These are phyloP conservation scores for Diabrotica virgifera DNA, from an alignment of 1,140 invertebrate genomes.

Conservation along the genomic window DNA sequence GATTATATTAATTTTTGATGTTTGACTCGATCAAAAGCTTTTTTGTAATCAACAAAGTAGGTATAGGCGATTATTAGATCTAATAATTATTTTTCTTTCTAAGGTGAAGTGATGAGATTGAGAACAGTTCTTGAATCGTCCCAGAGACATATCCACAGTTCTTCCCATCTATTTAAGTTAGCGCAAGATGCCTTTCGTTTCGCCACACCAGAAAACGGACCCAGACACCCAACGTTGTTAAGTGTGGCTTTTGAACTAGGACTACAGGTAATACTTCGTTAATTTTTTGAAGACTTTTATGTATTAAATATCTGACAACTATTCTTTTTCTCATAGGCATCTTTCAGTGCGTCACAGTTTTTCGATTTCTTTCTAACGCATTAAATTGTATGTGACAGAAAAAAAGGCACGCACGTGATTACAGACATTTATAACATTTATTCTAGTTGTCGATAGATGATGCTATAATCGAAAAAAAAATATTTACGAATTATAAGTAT, in stretches of 20 bases:
- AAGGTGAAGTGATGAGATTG: conserved; percentile 66
- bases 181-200: conserved; percentile 82
- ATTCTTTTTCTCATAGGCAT: too few species aligned
- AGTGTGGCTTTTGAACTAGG: conserved; percentile 79
- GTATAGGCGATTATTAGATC: neutral
- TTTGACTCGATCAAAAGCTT: too few species aligned
- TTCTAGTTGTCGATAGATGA: too few species aligned
- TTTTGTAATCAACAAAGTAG: too few species aligned
- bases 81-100: conserved; percentile 24
- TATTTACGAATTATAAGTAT: too few species aligned
- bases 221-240: conserved; percentile 68
- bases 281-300: neutral
- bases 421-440: too few species aligned
- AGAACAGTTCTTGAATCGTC: conserved; percentile 72
- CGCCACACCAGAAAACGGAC: conserved; percentile 70
- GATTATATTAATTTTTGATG: too few species aligned
- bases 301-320: neutral
- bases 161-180: conserved; percentile 78
- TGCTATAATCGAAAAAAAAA: too few species aligned
- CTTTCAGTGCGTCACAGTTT: too few species aligned
- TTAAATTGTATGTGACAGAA: too few species aligned
- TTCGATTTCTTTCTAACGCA: too few species aligned
- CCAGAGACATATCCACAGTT: conserved; percentile 76
- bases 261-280: conserved; percentile 59
- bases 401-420: too few species aligned